Base-by-base conservation (phyloP, 2,888 invertebrate genomes). In the Metallyticus violacea region DNA sequence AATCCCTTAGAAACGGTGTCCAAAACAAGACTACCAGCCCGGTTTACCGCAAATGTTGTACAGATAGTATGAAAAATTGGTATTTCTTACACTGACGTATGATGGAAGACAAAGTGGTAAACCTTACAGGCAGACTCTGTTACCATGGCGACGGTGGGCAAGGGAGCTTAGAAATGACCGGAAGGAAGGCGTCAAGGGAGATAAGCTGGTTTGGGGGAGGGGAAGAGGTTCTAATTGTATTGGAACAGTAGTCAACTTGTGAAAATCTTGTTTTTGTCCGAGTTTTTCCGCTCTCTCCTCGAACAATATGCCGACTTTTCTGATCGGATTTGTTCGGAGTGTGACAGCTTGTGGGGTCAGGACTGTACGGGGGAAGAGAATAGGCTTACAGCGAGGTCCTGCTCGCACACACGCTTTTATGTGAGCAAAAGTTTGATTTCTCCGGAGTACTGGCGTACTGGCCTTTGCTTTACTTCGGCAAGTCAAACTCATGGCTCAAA, bases 261-360 rank as follows among this genome's bases (percentile, higher is more conserved):
- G 40, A 15, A 62, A 62, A 62, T 62, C 40, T 62, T 62, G 40
- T 62, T 62, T 62, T 62, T 62, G 40, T 62, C 40, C 15, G 40
- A 62, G 40, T 62, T 62, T 62, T 40, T 40, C 40, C 40, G 7
- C 40, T 62, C 40, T 22, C 22, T 22, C 40, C 22, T 22, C 15
- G 40, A 62, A 62, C 40, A 62, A 62, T 62, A 62, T 62, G 29
- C 77, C 83, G 83, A 83, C 83, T 83, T 83, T 28, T 77, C 77
- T 83, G 83, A 83, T 83, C 83, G 40, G 83, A 83, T 83, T 83
- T 83, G 83, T 83, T 26, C 28, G 83, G 77, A 77, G 83, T 62
- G 77, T 83, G 83, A 83, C 83, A 83, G 83, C 83, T 77, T 77
- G 40, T 62, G 40, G 40, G 40, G 40, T 62, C 40, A 62, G 40